These are phyloP conservation scores for Pseudocheirus occidentalis DNA, from an alignment of 2,797 vertebrate genomes.

Conservation along the genomic window DNA sequence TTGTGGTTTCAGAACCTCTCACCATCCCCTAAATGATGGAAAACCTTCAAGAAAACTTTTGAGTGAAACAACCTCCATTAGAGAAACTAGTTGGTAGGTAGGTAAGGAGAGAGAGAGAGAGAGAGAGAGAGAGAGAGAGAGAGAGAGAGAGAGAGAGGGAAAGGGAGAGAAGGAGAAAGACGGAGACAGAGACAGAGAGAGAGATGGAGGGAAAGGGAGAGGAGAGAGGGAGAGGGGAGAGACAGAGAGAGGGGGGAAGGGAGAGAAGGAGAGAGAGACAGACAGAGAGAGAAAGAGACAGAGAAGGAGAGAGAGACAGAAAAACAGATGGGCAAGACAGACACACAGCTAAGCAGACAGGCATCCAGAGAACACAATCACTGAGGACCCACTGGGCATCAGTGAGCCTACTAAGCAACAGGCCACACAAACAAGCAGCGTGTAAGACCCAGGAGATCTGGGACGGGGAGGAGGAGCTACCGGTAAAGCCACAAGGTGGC, in stretches of 20 bases:
- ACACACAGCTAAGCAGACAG: conserved; percentile 2
- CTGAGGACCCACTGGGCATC: background rate
- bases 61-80: background rate
- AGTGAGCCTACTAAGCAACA: background rate
- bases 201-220: accelerated
- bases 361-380: conserved; percentile 1
- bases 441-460: no score
- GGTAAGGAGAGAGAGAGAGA: no score
- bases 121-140: background rate
- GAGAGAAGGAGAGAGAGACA: no score
- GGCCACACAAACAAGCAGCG: no score
- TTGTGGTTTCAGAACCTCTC: conserved; percentile 2
- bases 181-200: no score
- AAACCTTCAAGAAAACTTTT: background rate
- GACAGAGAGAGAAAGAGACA: no score
- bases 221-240: no score
- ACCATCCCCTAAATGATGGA: conserved; percentile 19
- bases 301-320: accelerated
- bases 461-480: no score
- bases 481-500: no score
- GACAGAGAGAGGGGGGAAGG: no score
- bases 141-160: no score
- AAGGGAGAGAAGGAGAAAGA: no score
- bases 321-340: background rate
- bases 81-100: background rate